Base-by-base conservation (phyloP, 2,113 vertebrate species). In the Urocitellus parryii region DNA sequence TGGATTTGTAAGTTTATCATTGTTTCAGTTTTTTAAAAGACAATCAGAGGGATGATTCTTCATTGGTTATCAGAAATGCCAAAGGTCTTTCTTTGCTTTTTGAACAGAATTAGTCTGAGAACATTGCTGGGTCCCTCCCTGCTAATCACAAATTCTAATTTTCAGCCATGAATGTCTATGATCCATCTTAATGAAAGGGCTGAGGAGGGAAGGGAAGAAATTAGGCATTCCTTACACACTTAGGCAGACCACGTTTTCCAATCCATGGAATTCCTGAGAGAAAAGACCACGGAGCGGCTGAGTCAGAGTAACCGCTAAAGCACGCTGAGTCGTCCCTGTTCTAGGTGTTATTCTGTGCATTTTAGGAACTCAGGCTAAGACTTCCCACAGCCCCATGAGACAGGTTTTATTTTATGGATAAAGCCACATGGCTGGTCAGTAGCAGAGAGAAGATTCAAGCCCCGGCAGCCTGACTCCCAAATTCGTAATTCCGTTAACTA, bases 21-120 rank as follows among this genome's bases (percentile, higher is more conserved):
- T 73, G 13, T 73, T 68, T 87, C n/a, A 63, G 80, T 84, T 61
- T 2, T 4, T 61, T 72, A 25, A 48, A 70, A 63, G 32, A 34
- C 12, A 67, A 27, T 37, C 27, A 27, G 58, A 92, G 25, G 72
- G 9, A 53, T 45, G 76, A 91, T 45, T 12, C n/a, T 81, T 83
- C 20, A 4, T 12, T 88, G 24, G 45, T 88, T 65, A 91, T 70
- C 17, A 56, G 80, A 80, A 85, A 39, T 84, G 32, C 25, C 24
- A 10, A 39, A 74, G 53, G 17, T 56, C 3, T 81, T 93, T 90
- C 3, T 81, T 91, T 90, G 61, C 78, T 85, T 96, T 90, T 65
- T 74, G 42, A 37, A 39, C 42, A 32, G 48, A 81, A 90, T 86
- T 51, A 63, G 42, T 80, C 80, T 72, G 24, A 70, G 84, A 79